Conservation (phyloP, 1,140 invertebrate species). For the Holotrichia oblita region DNA sequence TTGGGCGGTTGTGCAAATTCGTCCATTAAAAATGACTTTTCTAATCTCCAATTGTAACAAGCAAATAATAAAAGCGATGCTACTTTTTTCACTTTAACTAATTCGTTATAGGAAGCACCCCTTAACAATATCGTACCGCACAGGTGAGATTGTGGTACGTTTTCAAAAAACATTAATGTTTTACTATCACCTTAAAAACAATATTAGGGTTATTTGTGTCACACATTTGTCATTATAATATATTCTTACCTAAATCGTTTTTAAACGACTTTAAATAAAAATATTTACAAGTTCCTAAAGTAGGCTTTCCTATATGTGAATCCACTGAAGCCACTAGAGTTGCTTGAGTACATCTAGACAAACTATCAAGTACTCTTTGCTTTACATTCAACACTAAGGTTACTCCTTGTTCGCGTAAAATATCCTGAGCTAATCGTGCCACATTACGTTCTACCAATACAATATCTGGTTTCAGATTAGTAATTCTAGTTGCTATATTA, state of each 20-base stretch:
- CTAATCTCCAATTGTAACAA: slow-evolving; percentile 90
- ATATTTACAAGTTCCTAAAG: slow-evolving; percentile 85
- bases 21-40: slow-evolving; percentile 89
- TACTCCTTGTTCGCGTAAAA: slow-evolving; percentile 80
- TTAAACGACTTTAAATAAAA: slow-evolving; percentile 80
- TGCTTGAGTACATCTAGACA: slow-evolving; percentile 85
- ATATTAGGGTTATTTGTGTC: background rate
- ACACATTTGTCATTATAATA: background rate
- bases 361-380: slow-evolving; percentile 80
- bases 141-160: slow-evolving; percentile 82
- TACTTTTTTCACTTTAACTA: slow-evolving; percentile 84
- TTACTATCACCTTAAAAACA: slow-evolving; percentile 70
- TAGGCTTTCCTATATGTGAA: slow-evolving; percentile 82
- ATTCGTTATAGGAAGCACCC: slow-evolving; percentile 79
- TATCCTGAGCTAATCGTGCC: slow-evolving; percentile 88
- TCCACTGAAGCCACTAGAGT: slow-evolving; percentile 92
- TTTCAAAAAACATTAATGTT: slow-evolving; percentile 94
- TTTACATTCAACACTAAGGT: slow-evolving; percentile 92
- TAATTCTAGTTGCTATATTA: slow-evolving; percentile 89
- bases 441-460: slow-evolving; percentile 92
- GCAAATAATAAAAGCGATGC: slow-evolving; percentile 84
- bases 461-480: slow-evolving; percentile 84
- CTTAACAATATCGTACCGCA: slow-evolving; percentile 91
- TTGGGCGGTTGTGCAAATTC: slow-evolving; percentile 64
- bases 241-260: slow-evolving; percentile 64